Evolutionary conservation across 2,888 invertebrate genomes (phyloP).

Genomic region (Operophtera brumata): DNA sequence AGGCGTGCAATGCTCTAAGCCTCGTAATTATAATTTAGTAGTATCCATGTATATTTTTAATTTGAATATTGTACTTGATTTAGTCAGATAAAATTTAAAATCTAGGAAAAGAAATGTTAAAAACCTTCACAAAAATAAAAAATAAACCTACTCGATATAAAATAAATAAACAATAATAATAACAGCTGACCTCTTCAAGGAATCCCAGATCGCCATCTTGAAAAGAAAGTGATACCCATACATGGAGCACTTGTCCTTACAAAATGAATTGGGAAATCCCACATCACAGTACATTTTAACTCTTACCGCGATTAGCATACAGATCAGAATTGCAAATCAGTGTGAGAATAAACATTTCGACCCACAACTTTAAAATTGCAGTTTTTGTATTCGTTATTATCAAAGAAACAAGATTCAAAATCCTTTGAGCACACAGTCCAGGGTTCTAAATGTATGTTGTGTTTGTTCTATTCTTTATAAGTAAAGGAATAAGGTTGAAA

Average conservation of each 20-base stretch:
- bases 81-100: too few relatives aligned
- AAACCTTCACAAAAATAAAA: too few relatives aligned
- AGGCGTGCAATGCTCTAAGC: too few relatives aligned
- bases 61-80: too few relatives aligned
- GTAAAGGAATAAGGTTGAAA: constrained; percentile 1
- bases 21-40: too few relatives aligned
- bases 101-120: too few relatives aligned
- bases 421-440: constrained; percentile 1
- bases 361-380: not conserved
- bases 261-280: constrained; percentile 5
- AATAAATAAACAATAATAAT: too few relatives aligned
- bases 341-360: not conserved
- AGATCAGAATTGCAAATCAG: constrained; percentile 8
- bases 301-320: not conserved
- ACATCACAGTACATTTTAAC: not conserved
- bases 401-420: not conserved
- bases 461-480: not conserved
- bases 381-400: not conserved
- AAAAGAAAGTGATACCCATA: constrained; percentile 10
- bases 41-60: too few relatives aligned
- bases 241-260: constrained; percentile 8
- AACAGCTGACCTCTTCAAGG: too few relatives aligned
- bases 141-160: too few relatives aligned
- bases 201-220: not conserved
- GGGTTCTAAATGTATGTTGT: not conserved